Conservation (phyloP, 2,113 vertebrate species). For the Pomatorhinus ruficollis region DNA sequence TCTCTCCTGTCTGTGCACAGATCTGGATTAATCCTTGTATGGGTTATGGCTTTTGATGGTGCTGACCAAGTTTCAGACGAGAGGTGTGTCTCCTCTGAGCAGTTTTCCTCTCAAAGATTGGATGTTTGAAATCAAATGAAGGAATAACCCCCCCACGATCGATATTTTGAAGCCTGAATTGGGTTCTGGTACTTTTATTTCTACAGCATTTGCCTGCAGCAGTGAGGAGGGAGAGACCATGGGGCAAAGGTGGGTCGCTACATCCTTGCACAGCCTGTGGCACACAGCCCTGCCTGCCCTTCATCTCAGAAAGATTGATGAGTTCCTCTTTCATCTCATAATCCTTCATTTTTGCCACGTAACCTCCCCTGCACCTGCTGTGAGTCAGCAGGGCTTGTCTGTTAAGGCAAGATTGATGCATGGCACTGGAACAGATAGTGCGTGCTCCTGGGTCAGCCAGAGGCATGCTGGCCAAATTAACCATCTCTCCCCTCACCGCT, state of each 20-base stretch:
- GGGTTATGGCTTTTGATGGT: not conserved
- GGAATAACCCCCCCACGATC: not conserved
- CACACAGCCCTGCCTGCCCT: not conserved
- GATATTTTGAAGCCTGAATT: not conserved
- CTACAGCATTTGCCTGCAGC: not conserved
- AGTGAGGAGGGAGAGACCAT: not conserved
- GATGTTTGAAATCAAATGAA: not conserved
- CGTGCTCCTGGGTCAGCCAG: not conserved
- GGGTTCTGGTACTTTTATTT: not conserved
- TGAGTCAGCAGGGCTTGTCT: not conserved
- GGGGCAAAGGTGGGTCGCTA: not conserved
- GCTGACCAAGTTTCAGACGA: not conserved
- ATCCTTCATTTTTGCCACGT: not conserved
- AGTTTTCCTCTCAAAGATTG: not conserved
- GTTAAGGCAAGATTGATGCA: not conserved
- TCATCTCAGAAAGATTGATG: not conserved
- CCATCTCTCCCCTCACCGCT: not conserved
- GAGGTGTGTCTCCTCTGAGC: not conserved
- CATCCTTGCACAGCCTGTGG: not conserved
- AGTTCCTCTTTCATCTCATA: not conserved
- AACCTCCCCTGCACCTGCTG: not conserved
- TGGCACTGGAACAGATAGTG: not conserved
- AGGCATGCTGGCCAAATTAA: not conserved
- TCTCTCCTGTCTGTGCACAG: not conserved
- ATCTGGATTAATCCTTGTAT: rapidly evolving